phyloP scores from a whole-genome alignment of 2,797 vertebrate species.

The Pantherophis vulpinus region DNA sequence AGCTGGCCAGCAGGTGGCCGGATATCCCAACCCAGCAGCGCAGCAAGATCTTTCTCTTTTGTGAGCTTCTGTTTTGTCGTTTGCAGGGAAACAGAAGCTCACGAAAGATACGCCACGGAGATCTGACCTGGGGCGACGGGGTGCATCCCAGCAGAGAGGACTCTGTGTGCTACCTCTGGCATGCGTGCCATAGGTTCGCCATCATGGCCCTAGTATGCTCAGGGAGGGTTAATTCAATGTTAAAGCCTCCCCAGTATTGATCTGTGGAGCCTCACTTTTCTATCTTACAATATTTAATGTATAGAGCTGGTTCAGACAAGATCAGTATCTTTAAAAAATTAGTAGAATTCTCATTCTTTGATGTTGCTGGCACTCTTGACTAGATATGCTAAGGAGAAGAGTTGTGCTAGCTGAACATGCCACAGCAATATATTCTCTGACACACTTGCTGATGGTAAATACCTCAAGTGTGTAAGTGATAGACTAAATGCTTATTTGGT shows the following conservation, averaged over 20 bases:
- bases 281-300: background rate
- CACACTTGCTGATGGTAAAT: background rate
- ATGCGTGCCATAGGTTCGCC: too few relatives aligned
- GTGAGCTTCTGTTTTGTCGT: too few relatives aligned
- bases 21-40: too few relatives aligned
- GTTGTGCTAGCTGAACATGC: background rate
- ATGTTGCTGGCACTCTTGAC: background rate
- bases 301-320: background rate
- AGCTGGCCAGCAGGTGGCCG: too few relatives aligned
- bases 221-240: background rate
- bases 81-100: too few relatives aligned
- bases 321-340: background rate
- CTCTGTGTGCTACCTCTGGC: too few relatives aligned
- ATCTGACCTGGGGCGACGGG: too few relatives aligned
- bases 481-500: background rate
- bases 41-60: too few relatives aligned
- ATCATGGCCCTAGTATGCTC: background rate
- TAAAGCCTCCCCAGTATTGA: background rate
- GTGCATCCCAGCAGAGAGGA: accelerated
- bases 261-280: background rate
- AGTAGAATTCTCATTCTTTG: background rate
- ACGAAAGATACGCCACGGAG: too few relatives aligned
- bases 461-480: background rate
- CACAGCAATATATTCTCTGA: background rate
- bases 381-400: background rate